These are phyloP conservation scores for Venusia cambrica DNA, from an alignment of 2,888 invertebrate species.

Conservation along the genomic window DNA sequence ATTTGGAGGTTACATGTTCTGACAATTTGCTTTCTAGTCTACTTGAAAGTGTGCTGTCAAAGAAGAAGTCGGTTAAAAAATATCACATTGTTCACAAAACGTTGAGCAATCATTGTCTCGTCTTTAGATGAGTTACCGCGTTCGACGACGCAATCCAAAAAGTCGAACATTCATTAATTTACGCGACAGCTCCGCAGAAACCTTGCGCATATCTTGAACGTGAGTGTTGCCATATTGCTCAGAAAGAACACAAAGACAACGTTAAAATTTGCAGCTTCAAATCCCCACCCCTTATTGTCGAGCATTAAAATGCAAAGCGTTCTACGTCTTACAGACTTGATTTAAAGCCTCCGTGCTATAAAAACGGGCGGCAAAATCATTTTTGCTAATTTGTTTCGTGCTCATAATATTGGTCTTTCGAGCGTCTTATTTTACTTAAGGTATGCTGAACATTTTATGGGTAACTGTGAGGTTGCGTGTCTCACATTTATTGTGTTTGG, in stretches of 20 bases:
- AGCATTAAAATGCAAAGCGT: constrained; percentile 19
- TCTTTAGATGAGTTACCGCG: constrained; percentile 48
- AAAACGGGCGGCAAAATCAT: constrained; percentile 37
- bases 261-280: constrained; percentile 33
- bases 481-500: constrained; percentile 41
- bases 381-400: constrained; percentile 50
- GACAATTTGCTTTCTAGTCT: no score
- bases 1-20: no score
- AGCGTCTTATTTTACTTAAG: constrained; percentile 55
- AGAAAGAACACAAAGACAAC: constrained; percentile 41
- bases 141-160: constrained; percentile 49
- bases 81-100: no score
- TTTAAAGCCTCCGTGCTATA: constrained; percentile 27
- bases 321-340: constrained; percentile 31
- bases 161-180: constrained; percentile 63
- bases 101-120: constrained; percentile 33
- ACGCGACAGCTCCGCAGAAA: constrained; percentile 60
- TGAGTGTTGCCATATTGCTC: constrained; percentile 44
- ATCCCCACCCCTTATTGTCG: constrained; percentile 24
- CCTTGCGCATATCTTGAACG: constrained; percentile 47
- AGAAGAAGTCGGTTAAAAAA: no score
- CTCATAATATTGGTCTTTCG: constrained; percentile 47
- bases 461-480: constrained; percentile 52
- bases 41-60: no score
- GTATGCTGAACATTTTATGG: constrained; percentile 57